Base-by-base conservation (phyloP, 64 coral and sea anemone species). In the Montipora foliosa region DNA sequence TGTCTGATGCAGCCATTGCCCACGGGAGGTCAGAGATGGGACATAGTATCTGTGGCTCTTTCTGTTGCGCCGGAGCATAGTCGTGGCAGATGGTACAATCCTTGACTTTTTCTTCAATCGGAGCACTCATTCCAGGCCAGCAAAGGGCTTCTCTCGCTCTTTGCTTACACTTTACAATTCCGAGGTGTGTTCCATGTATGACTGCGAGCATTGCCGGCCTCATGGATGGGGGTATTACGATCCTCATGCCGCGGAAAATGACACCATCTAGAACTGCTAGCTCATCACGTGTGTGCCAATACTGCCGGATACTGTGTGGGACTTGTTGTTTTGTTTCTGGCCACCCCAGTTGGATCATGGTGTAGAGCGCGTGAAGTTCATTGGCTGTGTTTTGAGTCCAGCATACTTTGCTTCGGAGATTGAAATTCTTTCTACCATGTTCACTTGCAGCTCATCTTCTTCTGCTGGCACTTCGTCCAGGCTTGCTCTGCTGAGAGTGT, bases 401-500 rank as follows among this genome's bases (percentile, higher is more conserved):
- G 29, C 14, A 60, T 95, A 91, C 66, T 91, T 95, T 17, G 13
- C 49, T 68, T 91, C 72, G 6, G 79, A 87, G 57, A 87, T 77
- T 1, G 93, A 89, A 19, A 78, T 86, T 90, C 80, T 81, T 62
- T 95, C 75, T 8, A 95, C 12, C 80, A 87, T 90, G 79, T 79
- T 95, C 19, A 80, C 74, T 86, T 90, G 69, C 22, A 93, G 13
- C 16, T 90, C 74, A 19, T 90, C 25, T 59, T 75, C 51, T 77
- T 91, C 74, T 15, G 67, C 71, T 75, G 83, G 89, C 20, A 74
- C 44, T 81, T 92, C 89, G 59, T 95, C 71, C 8, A 89, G 58
- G 37, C 71, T 89, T 48, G 86, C 90, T 83, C 85, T 20, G 90
- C 79, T 92, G 22, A 95, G 89, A 4, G 94, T 83, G n/a, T 92